Base-by-base conservation (phyloP, 2,797 vertebrate genomes). In the Hippoglossus hippoglossus region DNA sequence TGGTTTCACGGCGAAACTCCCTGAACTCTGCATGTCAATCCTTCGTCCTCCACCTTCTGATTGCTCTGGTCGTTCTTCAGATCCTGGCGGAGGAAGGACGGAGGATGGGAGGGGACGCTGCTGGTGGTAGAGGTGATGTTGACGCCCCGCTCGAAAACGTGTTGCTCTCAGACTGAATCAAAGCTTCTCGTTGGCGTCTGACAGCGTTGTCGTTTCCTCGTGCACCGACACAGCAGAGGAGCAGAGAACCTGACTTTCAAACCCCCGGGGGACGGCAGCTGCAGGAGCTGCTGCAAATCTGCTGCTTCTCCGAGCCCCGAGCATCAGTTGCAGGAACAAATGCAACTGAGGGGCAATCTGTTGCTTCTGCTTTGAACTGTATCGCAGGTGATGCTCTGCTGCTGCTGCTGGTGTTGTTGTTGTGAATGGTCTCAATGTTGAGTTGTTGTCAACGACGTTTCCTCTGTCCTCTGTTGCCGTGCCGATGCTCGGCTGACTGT, bases 401-500 rank as follows among this genome's bases (percentile, higher is more conserved):
- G 66, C n/a, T 46, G 58, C 53, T 44, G 66, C 41, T 44, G 41
- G 0, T 46, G 44, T 1, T 46, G 44, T 2, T 46, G 18, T 19
- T 46, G 44, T 16, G 18, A 56, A 81, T 61, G 56, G 67, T 73
- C 10, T 46, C 11, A 34, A 44, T 41, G 68, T 51, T 63, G 46
- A 28, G 22, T 11, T 44, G 66, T 60, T 60, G 55, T 57, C 55
- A 52, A 62, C 34, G 9, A 53, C 55, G 55, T 69, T 10, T 71
- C 47, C 80, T 76, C 63, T 57, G 28, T 62, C 67, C 71, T 80
- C 73, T 13, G 77, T 41, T 67, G 77, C 77, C 13, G 80, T 53
- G 82, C 71, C 64, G 83, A 83, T 81, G 88, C 86, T 91, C 84
- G 64, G 57, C 75, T 76, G 79, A 71, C 80, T 74, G 88, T 79